Percentiles rank a stretch among this genome's conserved stretches.
Conservation (phyloP, 2,113 vertebrate genomes). For the Pionites leucogaster region DNA sequence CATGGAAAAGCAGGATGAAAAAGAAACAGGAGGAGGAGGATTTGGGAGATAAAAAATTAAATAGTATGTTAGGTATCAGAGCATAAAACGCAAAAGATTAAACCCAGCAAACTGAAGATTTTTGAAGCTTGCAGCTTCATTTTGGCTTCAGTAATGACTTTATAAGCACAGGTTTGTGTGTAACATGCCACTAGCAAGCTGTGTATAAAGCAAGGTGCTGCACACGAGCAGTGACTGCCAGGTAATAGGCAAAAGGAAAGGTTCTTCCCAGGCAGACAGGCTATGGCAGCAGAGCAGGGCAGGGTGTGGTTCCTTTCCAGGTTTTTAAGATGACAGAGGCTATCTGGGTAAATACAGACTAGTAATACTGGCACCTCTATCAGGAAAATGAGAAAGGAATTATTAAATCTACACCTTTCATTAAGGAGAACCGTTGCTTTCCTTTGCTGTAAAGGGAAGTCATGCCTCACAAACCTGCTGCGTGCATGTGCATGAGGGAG, state of each 20-base stretch:
- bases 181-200: background rate
- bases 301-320: background rate
- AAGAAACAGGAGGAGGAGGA: background rate
- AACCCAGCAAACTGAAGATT: background rate
- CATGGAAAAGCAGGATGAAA: background rate
- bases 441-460: background rate
- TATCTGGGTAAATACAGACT: background rate
- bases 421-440: background rate
- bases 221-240: background rate
- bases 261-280: background rate
- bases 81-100: background rate
- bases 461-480: background rate
- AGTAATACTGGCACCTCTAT: background rate
- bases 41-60: background rate
- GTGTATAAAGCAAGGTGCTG: background rate
- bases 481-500: rapidly evolving
- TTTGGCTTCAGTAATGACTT: background rate
- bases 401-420: background rate
- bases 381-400: background rate
- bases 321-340: background rate
- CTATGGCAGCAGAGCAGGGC: background rate
- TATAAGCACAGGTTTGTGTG: background rate
- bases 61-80: background rate
- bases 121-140: background rate
- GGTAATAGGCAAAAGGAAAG: background rate